Percentiles rank a stretch among this genome's conserved stretches.
Conservation (phyloP, 2,888 invertebrate species). For the Drosophila birchii region DNA sequence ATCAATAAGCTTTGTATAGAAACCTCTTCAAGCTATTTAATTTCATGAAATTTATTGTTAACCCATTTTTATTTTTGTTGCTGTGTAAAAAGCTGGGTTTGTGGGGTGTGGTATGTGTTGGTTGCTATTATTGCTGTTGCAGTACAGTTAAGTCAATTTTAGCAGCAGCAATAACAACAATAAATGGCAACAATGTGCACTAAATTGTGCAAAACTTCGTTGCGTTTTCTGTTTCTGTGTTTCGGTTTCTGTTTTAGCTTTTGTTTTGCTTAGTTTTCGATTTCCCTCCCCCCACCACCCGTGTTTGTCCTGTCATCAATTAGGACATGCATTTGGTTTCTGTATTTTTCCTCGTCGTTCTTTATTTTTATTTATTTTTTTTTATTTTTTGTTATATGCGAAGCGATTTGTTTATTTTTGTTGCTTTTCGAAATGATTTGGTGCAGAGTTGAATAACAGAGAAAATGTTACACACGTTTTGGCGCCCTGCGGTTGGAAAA, state of each 20-base stretch:
- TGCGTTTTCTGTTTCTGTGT: conserved; percentile 47
- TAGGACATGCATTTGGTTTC: conserved; percentile 46
- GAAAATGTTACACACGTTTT: conserved; percentile 23
- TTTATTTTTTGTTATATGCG: not conserved
- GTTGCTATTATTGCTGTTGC: conserved; percentile 56
- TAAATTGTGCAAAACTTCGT: conserved; percentile 73
- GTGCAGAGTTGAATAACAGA: conserved; percentile 28
- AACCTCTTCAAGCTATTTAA: not conserved
- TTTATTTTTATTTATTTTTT: conserved; percentile 3
- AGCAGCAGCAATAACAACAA: conserved; percentile 45
- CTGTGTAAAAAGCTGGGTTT: conserved; percentile 2
- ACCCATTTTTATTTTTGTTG: not conserved
- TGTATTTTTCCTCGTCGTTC: conserved; percentile 19
- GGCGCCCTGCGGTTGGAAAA: conserved; percentile 6
- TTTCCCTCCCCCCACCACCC: conserved; percentile 1
- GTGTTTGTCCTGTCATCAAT: conserved; percentile 46
- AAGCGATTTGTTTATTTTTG: conserved; percentile 17
- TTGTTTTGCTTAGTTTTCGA: conserved; percentile 50
- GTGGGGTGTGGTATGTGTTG: conserved; percentile 13
- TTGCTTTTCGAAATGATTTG: conserved; percentile 24
- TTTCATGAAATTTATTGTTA: not conserved
- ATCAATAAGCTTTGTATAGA: not conserved
- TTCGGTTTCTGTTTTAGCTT: conserved; percentile 27
- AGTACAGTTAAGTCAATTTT: conserved; percentile 74
- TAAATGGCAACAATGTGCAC: conserved; percentile 67